Base-by-base conservation (phyloP, 1,140 invertebrate genomes). In the Hylaeus volcanicus region DNA sequence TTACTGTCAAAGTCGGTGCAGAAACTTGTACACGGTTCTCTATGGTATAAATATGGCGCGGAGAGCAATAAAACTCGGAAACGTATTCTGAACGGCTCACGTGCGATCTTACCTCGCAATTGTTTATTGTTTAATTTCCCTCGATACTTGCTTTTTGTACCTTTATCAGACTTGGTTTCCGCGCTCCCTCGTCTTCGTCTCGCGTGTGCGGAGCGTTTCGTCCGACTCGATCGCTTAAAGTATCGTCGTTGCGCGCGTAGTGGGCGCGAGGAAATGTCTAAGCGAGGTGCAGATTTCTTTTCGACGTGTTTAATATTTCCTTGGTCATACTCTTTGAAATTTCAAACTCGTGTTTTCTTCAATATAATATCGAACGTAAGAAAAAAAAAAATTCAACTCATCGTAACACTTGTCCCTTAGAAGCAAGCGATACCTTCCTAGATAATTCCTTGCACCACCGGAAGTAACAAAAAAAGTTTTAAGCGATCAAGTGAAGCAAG, bases 1-100 rank as follows among this genome's bases (percentile, higher is more conserved):
- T 81, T 85, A 86, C 73, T 86, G 81, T 83, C 73, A 72, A 86
- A 80, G 82, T 85, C 77, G 56, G 79, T 83, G 84, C 84, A 77
- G 64, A 80, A 84, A 73, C 71, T 66, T 82, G 79, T 85, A 86
- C 66, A 82, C 69, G 81, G 73, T 76, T 26, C 26, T 26, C 65
- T 86, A 86, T 76, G 81, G 85, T 77, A 82, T 83, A 86, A 77
- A 83, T 86, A 86, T 73, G 76, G 69, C 76, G 75, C 51, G 81
- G 26, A 80, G 84, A 86, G 63, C 81, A 71, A 69, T 65, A 72
- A 83, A 73, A 77, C 63, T 55, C 74, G 84, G 74, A 85, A 86
- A 86, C 80, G 45, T 51, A 77, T 75, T 76, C 83, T 73, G 73
- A 74, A 85, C 60, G 48, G 12, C 72, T 39, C 41, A 37, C 60